Evolutionary conservation across 2,888 invertebrate genomes (phyloP).

Genomic region (Ennomos erosarius): DNA sequence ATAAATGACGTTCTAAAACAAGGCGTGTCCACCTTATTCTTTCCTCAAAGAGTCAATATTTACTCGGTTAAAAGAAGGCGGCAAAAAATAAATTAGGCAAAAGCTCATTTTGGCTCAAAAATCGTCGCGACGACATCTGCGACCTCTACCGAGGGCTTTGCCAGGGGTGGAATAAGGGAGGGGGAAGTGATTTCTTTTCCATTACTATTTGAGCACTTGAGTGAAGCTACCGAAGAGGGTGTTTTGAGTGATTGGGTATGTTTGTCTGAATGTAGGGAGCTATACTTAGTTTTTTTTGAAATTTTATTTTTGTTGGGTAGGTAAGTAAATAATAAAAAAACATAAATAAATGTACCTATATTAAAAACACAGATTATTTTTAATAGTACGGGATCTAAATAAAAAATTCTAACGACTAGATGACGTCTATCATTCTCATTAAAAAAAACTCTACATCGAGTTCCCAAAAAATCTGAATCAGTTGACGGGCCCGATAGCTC

Average conservation of each 20-base stretch:
- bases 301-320: not conserved
- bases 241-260: constrained; percentile 12
- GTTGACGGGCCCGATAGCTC: no score
- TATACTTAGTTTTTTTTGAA: not conserved
- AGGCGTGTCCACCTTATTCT: constrained; percentile 56
- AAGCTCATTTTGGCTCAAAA: constrained; percentile 81
- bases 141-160: constrained; percentile 55
- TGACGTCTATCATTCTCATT: no score
- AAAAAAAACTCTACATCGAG: no score
- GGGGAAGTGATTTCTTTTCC: constrained; percentile 65
- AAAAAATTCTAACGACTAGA: no score
- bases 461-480: no score
- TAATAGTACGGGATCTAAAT: no score
- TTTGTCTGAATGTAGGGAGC: not conserved
- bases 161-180: constrained; percentile 36
- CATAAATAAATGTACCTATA: no score
- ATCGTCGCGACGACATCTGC: constrained; percentile 77
- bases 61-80: constrained; percentile 82
- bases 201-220: constrained; percentile 61
- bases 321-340: no score
- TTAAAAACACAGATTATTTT: no score
- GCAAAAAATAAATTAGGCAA: constrained; percentile 85
- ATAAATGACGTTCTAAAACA: no score
- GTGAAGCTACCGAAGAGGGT: constrained; percentile 14
- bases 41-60: constrained; percentile 71